phyloP scores from a whole-genome alignment of 2,888 invertebrate genomes.

The Lissocephala sabroskyi region DNA sequence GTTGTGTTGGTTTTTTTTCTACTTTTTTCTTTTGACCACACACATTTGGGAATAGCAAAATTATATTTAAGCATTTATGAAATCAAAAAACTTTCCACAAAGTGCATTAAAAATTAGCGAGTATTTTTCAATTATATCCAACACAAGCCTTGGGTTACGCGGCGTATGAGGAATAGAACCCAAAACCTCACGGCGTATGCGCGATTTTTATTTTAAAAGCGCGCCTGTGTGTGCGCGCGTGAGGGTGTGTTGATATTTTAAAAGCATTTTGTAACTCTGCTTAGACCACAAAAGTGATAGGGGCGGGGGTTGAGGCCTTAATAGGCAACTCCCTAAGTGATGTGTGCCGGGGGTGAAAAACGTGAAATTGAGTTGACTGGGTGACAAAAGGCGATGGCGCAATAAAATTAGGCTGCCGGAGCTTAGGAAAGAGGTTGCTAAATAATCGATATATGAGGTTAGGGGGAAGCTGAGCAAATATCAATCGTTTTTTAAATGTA shows the following conservation, averaged over 20 bases:
- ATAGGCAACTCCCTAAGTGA: no score
- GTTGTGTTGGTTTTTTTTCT: no score
- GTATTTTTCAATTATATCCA: background rate
- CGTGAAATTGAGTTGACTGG: constrained; percentile 24
- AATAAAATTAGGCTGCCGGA: constrained; percentile 18
- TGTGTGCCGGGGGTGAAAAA: constrained; percentile 18
- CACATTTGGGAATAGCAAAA: constrained; percentile 32
- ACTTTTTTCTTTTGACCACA: constrained; percentile 18
- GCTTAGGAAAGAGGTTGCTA: no score
- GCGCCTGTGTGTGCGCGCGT: constrained; percentile 4
- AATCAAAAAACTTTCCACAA: constrained; percentile 7
- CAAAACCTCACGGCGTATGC: constrained; percentile 21
- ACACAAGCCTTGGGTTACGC: constrained; percentile 34
- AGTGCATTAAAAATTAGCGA: constrained; percentile 37
- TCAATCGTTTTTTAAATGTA: no score
- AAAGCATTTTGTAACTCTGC: no score
- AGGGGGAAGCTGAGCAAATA: no score
- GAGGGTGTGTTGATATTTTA: constrained; percentile 2
- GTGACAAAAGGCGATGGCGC: constrained; percentile 3
- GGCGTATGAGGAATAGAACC: constrained; percentile 32
- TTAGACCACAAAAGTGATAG: no score
- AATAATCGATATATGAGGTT: no score
- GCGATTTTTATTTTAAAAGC: constrained; percentile 15
- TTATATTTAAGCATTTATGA: constrained; percentile 25
- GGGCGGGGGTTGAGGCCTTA: no score